A percentile compares a stretch with the other conserved stretches of the same genome.
phyloP scores from a whole-genome alignment of 2,888 invertebrate genomes.

The Acleris laterana region DNA sequence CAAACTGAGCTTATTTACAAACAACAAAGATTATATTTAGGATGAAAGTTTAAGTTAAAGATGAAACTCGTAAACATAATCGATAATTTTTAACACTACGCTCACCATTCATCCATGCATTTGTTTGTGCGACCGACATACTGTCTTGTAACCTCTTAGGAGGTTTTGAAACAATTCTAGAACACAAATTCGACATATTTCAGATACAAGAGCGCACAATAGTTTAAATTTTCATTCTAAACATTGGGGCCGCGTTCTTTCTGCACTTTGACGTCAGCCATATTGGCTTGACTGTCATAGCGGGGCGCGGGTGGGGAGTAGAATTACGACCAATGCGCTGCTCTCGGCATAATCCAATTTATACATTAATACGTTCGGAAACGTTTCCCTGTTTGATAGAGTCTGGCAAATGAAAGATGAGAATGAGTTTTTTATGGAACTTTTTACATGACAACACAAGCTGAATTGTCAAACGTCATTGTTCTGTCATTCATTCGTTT shows the following conservation, averaged over 20 bases:
- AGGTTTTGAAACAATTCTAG: constrained; percentile 89
- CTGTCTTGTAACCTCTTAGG: constrained; percentile 90
- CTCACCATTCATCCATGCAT: constrained; percentile 95
- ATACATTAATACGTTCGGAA: constrained; percentile 20
- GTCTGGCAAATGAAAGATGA: too few species aligned
- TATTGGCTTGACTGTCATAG: constrained; percentile 51
- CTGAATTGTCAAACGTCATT: too few species aligned
- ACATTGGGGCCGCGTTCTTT: constrained; percentile 56
- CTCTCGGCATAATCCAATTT: neutral
- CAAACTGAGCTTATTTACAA: neutral
- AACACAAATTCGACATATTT: constrained; percentile 90
- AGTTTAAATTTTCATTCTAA: constrained; percentile 53
- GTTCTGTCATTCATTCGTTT: too few species aligned
- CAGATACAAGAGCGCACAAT: constrained; percentile 40
- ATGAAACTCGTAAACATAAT: constrained; percentile 49
- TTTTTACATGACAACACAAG: too few species aligned
- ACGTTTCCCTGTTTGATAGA: neutral
- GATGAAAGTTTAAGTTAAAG: constrained; percentile 46
- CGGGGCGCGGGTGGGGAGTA: constrained; percentile 8
- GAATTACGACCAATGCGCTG: constrained; percentile 23
- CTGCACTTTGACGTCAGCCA: constrained; percentile 57
- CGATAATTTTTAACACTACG: constrained; percentile 59
- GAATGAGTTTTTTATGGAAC: too few species aligned
- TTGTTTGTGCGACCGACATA: constrained; percentile 92
- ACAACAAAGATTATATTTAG: constrained; percentile 23